phyloP scores from a whole-genome alignment of 2,113 vertebrate genomes.

The Prionailurus bengalensis region DNA sequence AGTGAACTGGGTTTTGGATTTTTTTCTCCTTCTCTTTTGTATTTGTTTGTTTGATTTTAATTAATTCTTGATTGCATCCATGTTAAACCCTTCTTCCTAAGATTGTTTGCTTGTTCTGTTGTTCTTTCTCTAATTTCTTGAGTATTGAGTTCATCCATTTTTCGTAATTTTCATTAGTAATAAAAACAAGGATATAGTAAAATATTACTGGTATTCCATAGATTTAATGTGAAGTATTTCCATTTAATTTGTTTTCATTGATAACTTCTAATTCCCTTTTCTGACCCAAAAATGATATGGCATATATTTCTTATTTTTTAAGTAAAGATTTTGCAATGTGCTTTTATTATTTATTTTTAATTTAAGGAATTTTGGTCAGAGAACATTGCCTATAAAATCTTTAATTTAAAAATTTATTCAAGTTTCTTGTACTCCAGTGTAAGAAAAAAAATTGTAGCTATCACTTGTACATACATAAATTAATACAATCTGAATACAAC shows the following conservation, averaged over 20 bases:
- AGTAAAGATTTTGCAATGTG: neutral
- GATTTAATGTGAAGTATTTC: neutral
- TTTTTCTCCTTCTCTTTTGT: neutral
- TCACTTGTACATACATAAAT: neutral
- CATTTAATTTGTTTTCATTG: conserved; percentile 35
- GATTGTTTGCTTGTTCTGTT: conserved; percentile 13
- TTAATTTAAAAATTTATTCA: neutral
- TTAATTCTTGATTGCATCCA: conserved; percentile 44
- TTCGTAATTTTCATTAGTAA: conserved; percentile 44
- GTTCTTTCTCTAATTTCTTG: conserved; percentile 31
- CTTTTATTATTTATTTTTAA: conserved; percentile 7
- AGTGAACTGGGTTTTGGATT: neutral
- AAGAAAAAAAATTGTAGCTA: neutral
- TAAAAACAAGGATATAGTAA: neutral
- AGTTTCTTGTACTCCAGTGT: neutral
- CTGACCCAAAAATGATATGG: neutral
- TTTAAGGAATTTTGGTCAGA: neutral
- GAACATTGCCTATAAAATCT: neutral
- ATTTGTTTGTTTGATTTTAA: conserved; percentile 58
- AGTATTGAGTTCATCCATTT: conserved; percentile 6
- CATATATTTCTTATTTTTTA: neutral
- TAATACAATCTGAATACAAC: neutral
- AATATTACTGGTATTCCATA: neutral
- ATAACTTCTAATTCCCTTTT: neutral
- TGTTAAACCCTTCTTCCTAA: neutral